Conservation (phyloP, 2,113 vertebrate species). For the Lathamus discolor region DNA sequence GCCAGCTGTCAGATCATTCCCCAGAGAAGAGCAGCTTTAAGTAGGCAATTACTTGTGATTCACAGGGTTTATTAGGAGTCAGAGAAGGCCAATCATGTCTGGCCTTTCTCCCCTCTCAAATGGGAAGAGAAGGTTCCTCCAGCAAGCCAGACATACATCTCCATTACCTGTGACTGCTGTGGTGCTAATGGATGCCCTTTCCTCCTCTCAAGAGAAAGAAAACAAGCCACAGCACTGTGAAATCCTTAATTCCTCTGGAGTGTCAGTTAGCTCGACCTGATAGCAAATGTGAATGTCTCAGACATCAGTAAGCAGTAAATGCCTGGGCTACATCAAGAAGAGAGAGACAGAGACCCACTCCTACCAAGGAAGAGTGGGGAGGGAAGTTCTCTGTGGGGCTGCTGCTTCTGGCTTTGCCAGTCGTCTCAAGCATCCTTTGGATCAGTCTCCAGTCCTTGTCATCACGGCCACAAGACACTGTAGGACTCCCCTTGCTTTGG, state of each 20-base stretch:
- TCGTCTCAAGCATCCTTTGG: not conserved
- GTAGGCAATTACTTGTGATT: constrained; percentile 66
- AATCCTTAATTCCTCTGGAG: constrained; percentile 1
- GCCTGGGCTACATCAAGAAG: not conserved
- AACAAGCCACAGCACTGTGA: not conserved
- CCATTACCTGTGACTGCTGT: constrained; percentile 7
- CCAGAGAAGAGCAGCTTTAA: constrained; percentile 45
- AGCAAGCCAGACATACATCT: constrained; percentile 12
- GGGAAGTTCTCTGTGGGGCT: not conserved
- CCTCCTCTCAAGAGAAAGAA: not conserved
- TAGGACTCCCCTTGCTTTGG: not conserved
- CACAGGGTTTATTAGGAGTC: constrained; percentile 26
- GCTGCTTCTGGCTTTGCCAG: not conserved
- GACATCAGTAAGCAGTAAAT: not conserved
- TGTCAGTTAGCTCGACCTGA: not conserved
- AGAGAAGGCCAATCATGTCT: constrained; percentile 29
- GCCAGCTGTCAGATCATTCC: not conserved
- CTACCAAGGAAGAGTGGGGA: not conserved
- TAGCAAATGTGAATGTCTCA: not conserved
- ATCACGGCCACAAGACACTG: not conserved
- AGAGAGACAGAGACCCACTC: not conserved
- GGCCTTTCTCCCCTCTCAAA: constrained; percentile 13
- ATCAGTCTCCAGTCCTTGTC: not conserved
- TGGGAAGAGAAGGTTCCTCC: not conserved
- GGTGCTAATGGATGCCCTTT: constrained; percentile 25